Percentiles rank a stretch among this genome's conserved stretches.
These are phyloP conservation scores for Bostrychus sinensis DNA, from an alignment of 2,113 vertebrate genomes.

Conservation along the genomic window DNA sequence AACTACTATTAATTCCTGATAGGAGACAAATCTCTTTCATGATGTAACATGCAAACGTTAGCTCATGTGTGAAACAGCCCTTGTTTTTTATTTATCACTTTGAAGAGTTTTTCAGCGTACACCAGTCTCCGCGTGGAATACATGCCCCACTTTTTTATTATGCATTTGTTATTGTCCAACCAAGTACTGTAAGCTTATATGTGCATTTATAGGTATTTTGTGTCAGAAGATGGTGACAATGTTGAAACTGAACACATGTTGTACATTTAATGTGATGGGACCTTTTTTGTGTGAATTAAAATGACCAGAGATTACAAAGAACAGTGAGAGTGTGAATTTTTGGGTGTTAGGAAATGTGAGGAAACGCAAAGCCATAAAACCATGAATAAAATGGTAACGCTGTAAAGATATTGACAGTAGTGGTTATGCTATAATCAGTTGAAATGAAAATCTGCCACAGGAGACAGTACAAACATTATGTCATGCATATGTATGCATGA, in stretches of 20 bases:
- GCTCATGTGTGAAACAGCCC: constrained; percentile 52
- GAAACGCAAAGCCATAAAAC: background rate
- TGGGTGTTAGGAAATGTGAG: constrained; percentile 4
- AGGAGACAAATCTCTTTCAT: constrained; percentile 64
- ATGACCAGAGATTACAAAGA: constrained; percentile 15
- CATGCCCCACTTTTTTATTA: constrained; percentile 47
- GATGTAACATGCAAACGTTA: constrained; percentile 60
- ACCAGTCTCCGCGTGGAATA: constrained; percentile 52
- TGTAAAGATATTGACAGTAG: background rate
- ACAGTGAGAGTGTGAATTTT: background rate
- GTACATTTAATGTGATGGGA: constrained; percentile 10
- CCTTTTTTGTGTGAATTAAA: constrained; percentile 28
- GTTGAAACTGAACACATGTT: constrained; percentile 11
- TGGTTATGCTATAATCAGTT: background rate
- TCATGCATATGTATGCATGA: constrained; percentile 13
- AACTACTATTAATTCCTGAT: constrained; percentile 60
- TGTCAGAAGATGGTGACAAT: constrained; percentile 23
- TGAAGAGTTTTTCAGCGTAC: constrained; percentile 58
- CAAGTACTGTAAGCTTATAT: background rate
- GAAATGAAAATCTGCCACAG: background rate
- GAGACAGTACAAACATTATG: background rate
- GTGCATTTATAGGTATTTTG: constrained; percentile 3
- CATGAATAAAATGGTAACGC: background rate
- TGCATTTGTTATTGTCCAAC: background rate
- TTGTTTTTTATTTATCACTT: constrained; percentile 67